phyloP scores from a whole-genome alignment of 2,113 vertebrate genomes.

The Gallinago media region DNA sequence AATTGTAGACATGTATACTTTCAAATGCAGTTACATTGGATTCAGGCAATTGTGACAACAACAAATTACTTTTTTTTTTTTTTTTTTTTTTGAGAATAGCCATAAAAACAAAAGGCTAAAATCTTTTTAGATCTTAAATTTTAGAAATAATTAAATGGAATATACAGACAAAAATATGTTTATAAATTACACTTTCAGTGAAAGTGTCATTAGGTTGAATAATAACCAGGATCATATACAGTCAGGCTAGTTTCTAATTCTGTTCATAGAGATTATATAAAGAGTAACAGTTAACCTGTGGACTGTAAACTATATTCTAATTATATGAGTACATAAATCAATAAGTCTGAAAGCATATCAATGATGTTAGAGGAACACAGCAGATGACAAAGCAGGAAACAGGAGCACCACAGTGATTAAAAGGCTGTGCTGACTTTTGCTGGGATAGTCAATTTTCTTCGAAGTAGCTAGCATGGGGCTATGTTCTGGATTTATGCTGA shows the following conservation, averaged over 20 bases:
- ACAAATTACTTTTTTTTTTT: neutral
- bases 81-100: neutral
- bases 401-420: neutral
- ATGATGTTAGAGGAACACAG: neutral
- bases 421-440: neutral
- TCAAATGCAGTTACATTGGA: neutral
- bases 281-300: slow-evolving; percentile 39
- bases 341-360: slow-evolving; percentile 27
- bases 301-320: slow-evolving; percentile 60
- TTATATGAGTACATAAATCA: slow-evolving; percentile 61
- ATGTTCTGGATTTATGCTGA: neutral
- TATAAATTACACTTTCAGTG: neutral
- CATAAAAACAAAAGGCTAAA: neutral
- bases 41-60: neutral
- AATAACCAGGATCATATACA: neutral
- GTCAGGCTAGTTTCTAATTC: slow-evolving; percentile 4
- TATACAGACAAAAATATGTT: neutral
- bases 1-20: neutral
- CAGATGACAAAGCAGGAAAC: slow-evolving; percentile 18
- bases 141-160: neutral
- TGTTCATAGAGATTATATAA: slow-evolving; percentile 17
- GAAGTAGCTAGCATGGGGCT: neutral
- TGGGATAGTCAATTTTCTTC: neutral
- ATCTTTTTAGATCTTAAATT: neutral
- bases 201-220: neutral